These are phyloP conservation scores for Indicator maculatus DNA, from an alignment of 2,113 vertebrate genomes.

Conservation along the genomic window DNA sequence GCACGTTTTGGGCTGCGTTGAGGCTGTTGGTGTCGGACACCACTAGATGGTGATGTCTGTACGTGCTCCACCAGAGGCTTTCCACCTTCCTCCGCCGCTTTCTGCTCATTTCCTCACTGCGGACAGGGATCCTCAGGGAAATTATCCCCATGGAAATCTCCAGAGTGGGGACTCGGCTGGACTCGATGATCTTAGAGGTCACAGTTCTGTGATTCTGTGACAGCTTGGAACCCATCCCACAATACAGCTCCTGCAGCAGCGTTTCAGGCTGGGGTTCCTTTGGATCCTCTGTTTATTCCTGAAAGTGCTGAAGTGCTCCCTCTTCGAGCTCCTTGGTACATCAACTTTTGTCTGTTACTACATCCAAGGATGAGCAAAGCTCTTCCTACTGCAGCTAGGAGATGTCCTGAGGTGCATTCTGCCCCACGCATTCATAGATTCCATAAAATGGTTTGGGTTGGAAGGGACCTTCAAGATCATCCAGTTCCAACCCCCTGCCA, in stretches of 20 bases:
- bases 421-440: background rate
- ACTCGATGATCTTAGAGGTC: too few relatives aligned
- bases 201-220: too few relatives aligned
- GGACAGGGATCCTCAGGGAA: background rate
- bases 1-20: accelerated
- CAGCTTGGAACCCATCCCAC: background rate
- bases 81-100: background rate
- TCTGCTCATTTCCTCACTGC: background rate
- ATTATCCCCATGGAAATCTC: background rate
- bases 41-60: slow-evolving; percentile 34
- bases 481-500: too few relatives aligned
- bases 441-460: too few relatives aligned
- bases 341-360: background rate
- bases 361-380: background rate
- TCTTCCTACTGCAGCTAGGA: background rate
- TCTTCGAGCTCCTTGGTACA: background rate
- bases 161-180: background rate
- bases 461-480: too few relatives aligned
- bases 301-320: background rate
- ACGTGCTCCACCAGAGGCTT: accelerated
- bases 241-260: background rate
- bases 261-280: background rate
- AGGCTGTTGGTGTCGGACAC: background rate
- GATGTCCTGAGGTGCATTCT: background rate
- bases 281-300: background rate